These are phyloP conservation scores for Penaeus vannamei DNA, from an alignment of 1,140 invertebrate species.

Conservation along the genomic window DNA sequence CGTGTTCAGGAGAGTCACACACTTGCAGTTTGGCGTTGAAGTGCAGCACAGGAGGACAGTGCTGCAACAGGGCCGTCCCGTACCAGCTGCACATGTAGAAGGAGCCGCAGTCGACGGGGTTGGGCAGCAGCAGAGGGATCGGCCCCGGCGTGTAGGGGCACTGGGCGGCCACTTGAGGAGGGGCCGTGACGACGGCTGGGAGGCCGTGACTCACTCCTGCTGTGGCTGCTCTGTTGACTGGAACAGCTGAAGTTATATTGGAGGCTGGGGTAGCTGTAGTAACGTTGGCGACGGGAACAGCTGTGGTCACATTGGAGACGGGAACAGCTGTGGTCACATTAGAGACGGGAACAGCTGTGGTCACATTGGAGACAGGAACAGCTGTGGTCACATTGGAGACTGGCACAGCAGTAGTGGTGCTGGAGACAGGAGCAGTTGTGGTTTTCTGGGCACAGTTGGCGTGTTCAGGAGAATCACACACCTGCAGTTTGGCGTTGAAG, in stretches of 20 bases:
- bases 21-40: constrained; percentile 1
- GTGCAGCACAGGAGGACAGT: background rate
- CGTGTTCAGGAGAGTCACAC: constrained; percentile 7
- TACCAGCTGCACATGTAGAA: constrained; percentile 42
- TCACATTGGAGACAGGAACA: too few species aligned
- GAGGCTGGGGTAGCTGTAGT: too few species aligned
- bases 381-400: too few species aligned
- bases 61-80: background rate
- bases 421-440: too few species aligned
- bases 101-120: constrained; percentile 25
- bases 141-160: constrained; percentile 2
- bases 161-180: background rate
- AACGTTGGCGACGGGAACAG: too few species aligned
- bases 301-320: too few species aligned
- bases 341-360: too few species aligned
- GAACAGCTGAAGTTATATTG: too few species aligned
- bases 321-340: too few species aligned
- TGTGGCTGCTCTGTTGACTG: too few species aligned
- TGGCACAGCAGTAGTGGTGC: too few species aligned
- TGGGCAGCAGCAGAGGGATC: constrained; percentile 26
- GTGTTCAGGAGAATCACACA: constrained; percentile 10
- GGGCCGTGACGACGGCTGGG: background rate
- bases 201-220: background rate
- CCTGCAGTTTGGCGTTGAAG: background rate
- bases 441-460: background rate